Evolutionary conservation across 2,797 vertebrate species (phyloP), one percentile per base, ranked within the genome.

Genomic region (Melanotaenia maccullochi): DNA sequence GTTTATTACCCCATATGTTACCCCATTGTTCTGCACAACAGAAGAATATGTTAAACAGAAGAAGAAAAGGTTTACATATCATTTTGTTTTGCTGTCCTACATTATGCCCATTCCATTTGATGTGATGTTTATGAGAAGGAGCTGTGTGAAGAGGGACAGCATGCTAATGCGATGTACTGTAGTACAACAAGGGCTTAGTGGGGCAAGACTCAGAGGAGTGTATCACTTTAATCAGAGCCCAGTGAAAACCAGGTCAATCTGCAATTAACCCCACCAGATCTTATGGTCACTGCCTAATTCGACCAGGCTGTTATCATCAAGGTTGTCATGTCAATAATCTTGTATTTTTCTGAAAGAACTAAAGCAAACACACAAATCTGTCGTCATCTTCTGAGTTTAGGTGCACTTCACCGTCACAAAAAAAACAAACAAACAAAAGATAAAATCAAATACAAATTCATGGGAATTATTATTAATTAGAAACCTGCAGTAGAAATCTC

Each of bases 211-310:
- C 69, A 52, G 62, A 73, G 42, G 62, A 85, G 75, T 1, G 28
- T 83, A 81, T 82, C 78, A 49, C 78, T 88, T 89, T 87, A 88
- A 88, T 84, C 83, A 80, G 64, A 79, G 75, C 70, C 63, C 56
- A 61, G 32, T 0, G 25, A 76, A 90, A 92, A 89, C 68, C 87
- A 77, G 85, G 87, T 85, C 87, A 91, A 88, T 87, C 90, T 87
- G 79, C 83, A 87, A 79, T 90, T 89, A 89, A 91, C 78, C 86
- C 74, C 68, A 76, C 42, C 65, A 73, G 74, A 65, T 78, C 52
- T 79, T 75, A 78, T 51, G 61, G 75, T 81, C 78, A 63, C 66
- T 63, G 62, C 55, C 35, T 77, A 65, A 83, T 80, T 89, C 58
- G 84, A 71, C 25, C 24, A 44, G 42, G 52, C 30, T 44, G 24